These are phyloP conservation scores for Dasysyrphus tricinctus DNA, from an alignment of 2,888 invertebrate species.

Conservation along the genomic window DNA sequence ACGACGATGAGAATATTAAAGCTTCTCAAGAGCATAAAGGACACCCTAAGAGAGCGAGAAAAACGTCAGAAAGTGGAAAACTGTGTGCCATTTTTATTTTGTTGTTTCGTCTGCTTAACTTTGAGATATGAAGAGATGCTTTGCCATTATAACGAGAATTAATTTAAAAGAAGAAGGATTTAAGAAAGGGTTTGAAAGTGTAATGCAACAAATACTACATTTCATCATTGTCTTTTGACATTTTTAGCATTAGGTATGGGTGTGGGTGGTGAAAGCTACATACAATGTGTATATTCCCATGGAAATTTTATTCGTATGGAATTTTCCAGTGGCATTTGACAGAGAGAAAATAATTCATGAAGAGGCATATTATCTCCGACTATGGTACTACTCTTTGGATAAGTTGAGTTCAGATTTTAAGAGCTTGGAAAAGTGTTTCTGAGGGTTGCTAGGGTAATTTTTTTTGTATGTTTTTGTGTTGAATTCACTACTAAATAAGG, in stretches of 20 bases:
- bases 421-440: slow-evolving; percentile 36
- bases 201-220: slow-evolving; percentile 67
- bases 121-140: slow-evolving; percentile 20
- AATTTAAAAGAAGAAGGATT: slow-evolving; percentile 12
- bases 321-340: neutral
- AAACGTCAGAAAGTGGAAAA: slow-evolving; percentile 26
- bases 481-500: neutral
- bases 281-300: neutral
- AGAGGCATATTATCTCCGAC: slow-evolving; percentile 36
- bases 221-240: slow-evolving; percentile 26
- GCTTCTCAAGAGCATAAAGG: slow-evolving; percentile 54
- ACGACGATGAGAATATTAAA: slow-evolving; percentile 51
- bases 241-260: neutral
- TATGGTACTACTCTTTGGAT: slow-evolving; percentile 33
- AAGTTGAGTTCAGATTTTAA: slow-evolving; percentile 28
- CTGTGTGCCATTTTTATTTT: slow-evolving; percentile 36
- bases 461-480: neutral
- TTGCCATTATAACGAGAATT: slow-evolving; percentile 23
- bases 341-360: slow-evolving; percentile 6
- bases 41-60: slow-evolving; percentile 39
- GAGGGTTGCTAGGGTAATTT: slow-evolving; percentile 2
- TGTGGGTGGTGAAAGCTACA: slow-evolving; percentile 2
- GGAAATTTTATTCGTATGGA: slow-evolving; percentile 20
- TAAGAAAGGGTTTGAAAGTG: slow-evolving; percentile 56
- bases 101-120: slow-evolving; percentile 1